Evolutionary conservation across 2,888 invertebrate species (phyloP).

Genomic region (Smittia aterrima): DNA sequence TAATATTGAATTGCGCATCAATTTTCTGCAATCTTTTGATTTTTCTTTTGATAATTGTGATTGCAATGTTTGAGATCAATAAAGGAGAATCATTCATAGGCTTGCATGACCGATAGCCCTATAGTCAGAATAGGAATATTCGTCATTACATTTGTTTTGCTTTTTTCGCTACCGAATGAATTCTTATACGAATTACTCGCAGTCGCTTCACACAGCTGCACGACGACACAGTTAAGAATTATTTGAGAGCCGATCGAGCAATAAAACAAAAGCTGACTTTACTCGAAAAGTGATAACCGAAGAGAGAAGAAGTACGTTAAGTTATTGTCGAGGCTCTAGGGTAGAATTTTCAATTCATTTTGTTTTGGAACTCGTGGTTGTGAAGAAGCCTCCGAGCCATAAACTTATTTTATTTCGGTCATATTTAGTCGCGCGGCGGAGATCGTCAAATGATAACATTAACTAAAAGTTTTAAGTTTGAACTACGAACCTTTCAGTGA

Average conservation of each 20-base stretch:
- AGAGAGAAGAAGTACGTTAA: constrained; percentile 8
- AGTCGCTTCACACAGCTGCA: neutral
- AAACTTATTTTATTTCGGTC: no score
- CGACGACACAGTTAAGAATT: neutral
- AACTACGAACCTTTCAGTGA: neutral
- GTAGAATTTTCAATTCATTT: neutral
- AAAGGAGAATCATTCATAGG: no score
- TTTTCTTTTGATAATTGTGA: no score
- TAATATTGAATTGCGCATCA: no score
- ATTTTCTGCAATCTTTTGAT: no score
- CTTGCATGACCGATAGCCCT: no score
- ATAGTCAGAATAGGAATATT: no score
- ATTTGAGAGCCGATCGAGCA: neutral
- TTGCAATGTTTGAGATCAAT: no score
- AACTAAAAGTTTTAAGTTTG: neutral
- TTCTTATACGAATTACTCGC: neutral
- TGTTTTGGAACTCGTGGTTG: neutral
- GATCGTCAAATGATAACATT: neutral
- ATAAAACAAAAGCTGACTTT: neutral
- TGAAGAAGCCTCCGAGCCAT: no score
- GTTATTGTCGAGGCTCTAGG: constrained; percentile 3
- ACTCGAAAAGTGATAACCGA: constrained; percentile 28
- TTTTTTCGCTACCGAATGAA: neutral
- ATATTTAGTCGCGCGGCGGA: neutral
- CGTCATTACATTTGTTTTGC: no score